Percentiles rank a stretch among this genome's conserved stretches.
phyloP scores from a whole-genome alignment of 1,140 invertebrate genomes.

The Drosophila willistoni region DNA sequence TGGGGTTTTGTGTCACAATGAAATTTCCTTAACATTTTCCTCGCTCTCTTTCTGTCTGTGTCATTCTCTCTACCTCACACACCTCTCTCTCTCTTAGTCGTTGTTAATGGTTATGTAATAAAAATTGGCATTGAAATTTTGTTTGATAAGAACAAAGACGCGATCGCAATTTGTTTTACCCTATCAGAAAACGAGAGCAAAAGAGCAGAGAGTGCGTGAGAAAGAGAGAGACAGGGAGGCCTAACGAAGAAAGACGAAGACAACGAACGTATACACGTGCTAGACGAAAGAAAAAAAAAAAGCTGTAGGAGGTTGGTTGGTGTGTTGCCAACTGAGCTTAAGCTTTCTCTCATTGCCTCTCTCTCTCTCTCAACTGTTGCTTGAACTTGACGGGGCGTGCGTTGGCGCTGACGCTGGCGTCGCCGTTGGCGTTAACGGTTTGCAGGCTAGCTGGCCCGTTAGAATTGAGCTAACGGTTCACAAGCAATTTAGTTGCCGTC shows the following conservation, averaged over 20 bases:
- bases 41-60: neutral
- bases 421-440: slow-evolving; percentile 15
- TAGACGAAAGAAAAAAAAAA: slow-evolving; percentile 19
- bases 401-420: slow-evolving; percentile 8
- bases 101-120: slow-evolving; percentile 14
- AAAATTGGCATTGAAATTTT: slow-evolving; percentile 20
- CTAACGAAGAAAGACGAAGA: slow-evolving; percentile 33
- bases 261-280: slow-evolving; percentile 53
- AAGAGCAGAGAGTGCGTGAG: slow-evolving; percentile 4
- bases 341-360: slow-evolving; percentile 26
- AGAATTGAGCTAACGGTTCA: slow-evolving; percentile 49
- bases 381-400: slow-evolving; percentile 61
- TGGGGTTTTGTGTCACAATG: slow-evolving; percentile 38
- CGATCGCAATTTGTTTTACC: slow-evolving; percentile 15
- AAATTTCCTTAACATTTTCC: slow-evolving; percentile 18
- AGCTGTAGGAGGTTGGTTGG: slow-evolving; percentile 12
- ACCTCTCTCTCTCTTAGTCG: neutral
- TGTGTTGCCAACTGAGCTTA: slow-evolving; percentile 42
- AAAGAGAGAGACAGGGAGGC: neutral
- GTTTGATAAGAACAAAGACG: slow-evolving; percentile 12
- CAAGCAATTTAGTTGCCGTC: slow-evolving; percentile 80
- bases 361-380: slow-evolving; percentile 49
- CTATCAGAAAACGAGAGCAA: slow-evolving; percentile 5
- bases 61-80: neutral
- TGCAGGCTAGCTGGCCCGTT: slow-evolving; percentile 62